Conservation (phyloP, 2,888 invertebrate genomes). For the Chaetogeoica ovagalla region DNA sequence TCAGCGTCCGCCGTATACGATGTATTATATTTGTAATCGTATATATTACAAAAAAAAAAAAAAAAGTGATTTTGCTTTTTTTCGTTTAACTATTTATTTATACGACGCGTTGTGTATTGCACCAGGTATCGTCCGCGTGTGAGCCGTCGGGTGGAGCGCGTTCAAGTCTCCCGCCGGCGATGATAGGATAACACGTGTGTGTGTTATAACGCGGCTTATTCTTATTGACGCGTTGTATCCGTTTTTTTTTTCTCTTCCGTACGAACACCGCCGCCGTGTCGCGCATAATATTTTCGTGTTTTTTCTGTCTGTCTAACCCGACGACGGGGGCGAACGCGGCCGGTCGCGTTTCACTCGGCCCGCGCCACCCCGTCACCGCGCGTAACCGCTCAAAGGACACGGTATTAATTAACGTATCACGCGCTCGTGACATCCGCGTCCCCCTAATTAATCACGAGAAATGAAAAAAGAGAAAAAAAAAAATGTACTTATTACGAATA, state of each 20-base stretch:
- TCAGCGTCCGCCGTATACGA: too few species aligned
- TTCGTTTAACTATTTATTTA: too few species aligned
- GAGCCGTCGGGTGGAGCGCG: not conserved
- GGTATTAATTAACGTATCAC: too few species aligned
- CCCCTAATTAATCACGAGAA: not conserved
- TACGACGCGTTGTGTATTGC: too few species aligned
- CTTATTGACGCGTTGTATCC: not conserved
- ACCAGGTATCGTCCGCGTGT: not conserved
- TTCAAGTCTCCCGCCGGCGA: conserved; percentile 47
- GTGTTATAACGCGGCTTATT: too few species aligned
- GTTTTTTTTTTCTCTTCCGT: conserved; percentile 40
- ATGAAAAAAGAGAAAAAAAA: not conserved
- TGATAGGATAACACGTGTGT: too few species aligned
- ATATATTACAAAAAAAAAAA: too few species aligned
- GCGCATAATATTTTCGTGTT: not conserved
- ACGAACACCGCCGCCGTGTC: conserved; percentile 11
- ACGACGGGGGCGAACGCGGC: not conserved
- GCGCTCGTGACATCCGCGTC: too few species aligned
- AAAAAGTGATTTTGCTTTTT: too few species aligned
- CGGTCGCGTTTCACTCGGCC: conserved; percentile 21
- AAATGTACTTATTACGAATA: too few species aligned
- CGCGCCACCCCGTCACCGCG: conserved; percentile 1
- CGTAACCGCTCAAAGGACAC: not conserved
- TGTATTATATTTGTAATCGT: too few species aligned
- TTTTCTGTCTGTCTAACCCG: not conserved